Evolutionary conservation across 92 coral and sea anemone genomes (phyloP).

Genomic region (Pocillopora meandrina): DNA sequence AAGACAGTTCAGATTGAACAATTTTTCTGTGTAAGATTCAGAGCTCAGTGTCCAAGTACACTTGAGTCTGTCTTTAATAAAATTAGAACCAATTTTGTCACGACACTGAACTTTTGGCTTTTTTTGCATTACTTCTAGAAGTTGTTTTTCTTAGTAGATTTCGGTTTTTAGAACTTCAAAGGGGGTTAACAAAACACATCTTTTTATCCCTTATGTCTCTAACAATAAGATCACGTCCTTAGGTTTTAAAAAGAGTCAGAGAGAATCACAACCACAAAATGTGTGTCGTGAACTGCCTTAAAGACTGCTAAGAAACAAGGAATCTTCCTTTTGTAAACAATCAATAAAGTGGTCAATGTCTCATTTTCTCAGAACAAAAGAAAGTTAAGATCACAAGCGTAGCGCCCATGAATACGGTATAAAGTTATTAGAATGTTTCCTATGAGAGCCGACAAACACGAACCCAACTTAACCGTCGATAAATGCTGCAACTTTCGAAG

Average conservation of each 20-base stretch:
- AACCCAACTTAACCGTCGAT: neutral
- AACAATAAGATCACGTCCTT: neutral
- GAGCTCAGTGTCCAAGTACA: neutral
- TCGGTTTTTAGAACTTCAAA: neutral
- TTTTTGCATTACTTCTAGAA: neutral
- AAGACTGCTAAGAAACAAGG: neutral
- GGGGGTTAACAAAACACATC: conserved; percentile 20
- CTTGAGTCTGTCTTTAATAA: too few relatives aligned
- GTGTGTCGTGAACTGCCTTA: neutral
- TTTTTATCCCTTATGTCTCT: neutral
- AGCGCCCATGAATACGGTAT: conserved; percentile 24
- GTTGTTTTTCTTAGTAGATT: conserved; percentile 19
- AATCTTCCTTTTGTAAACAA: conserved; percentile 29
- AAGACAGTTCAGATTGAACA: neutral
- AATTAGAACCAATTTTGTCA: neutral
- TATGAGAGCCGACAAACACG: neutral
- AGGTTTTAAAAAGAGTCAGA: neutral
- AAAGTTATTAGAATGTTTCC: conserved; percentile 5
- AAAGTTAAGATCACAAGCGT: conserved; percentile 27
- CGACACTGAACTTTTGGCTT: neutral
- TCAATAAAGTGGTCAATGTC: conserved; percentile 29
- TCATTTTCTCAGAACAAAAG: conserved; percentile 29
- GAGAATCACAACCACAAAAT: neutral
- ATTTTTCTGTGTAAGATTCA: neutral
- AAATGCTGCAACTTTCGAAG: neutral